Conservation (phyloP, 2,888 invertebrate species). For the Cataglyphis rosenhaueri region DNA sequence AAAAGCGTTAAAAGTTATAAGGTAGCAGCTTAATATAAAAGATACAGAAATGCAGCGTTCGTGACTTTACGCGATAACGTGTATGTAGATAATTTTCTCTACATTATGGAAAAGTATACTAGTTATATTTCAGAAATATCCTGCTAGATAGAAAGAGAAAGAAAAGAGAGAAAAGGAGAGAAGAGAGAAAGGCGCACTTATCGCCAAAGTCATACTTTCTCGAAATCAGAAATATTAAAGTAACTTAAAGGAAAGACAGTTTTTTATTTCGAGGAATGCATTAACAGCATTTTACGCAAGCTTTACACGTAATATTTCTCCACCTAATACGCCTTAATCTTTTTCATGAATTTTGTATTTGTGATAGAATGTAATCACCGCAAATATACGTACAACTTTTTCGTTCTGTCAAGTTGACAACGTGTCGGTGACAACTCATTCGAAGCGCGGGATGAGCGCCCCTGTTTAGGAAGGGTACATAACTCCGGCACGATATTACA, state of each 20-base stretch:
- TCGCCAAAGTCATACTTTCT: constrained; percentile 14
- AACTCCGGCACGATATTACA: constrained; percentile 70
- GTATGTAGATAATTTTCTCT: neutral
- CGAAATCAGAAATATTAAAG: constrained; percentile 3
- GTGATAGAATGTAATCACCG: neutral
- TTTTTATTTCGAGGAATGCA: neutral
- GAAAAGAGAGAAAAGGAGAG: neutral
- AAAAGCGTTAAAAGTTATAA: neutral
- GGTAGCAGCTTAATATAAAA: neutral
- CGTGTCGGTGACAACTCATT: neutral
- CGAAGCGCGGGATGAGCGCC: constrained; percentile 72
- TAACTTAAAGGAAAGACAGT: neutral
- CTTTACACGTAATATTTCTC: neutral
- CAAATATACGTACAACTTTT: neutral
- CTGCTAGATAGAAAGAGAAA: neutral
- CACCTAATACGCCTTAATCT: neutral
- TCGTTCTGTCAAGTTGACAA: neutral
- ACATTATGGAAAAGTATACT: neutral
- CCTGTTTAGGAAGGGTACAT: constrained; percentile 76
- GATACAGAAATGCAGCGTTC: neutral
- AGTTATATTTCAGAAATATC: constrained; percentile 14
- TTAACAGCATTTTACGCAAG: neutral
- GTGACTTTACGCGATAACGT: neutral
- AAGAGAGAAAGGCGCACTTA: constrained; percentile 7
- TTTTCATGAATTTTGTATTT: neutral